Evolutionary conservation across 2,113 vertebrate species (phyloP).

Genomic region (Epinephelus moara): DNA sequence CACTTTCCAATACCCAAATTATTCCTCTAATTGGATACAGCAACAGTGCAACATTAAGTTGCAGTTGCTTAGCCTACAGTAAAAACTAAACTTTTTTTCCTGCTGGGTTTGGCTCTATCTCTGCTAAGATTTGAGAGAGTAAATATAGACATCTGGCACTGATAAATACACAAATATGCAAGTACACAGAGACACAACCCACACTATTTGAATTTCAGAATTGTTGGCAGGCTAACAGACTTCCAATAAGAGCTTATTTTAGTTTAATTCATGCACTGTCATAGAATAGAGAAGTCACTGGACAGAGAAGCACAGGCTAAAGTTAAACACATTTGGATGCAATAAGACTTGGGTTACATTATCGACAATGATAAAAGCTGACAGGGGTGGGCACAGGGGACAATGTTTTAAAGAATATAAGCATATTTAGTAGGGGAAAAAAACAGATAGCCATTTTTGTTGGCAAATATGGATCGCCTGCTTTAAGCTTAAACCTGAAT

Average conservation of each 20-base stretch:
- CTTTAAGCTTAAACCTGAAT: conserved; percentile 16
- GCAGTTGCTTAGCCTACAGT: not conserved
- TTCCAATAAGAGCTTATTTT: conserved; percentile 36
- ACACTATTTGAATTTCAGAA: conserved; percentile 36
- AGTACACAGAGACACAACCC: conserved; percentile 26
- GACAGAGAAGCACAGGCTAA: conserved; percentile 4
- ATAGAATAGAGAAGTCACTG: not conserved
- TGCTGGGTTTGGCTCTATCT: conserved; percentile 40
- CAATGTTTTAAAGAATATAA: conserved; percentile 6
- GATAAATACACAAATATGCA: conserved; percentile 32
- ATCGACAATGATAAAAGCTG: not conserved
- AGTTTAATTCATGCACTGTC: conserved; percentile 33
- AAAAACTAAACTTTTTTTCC: conserved; percentile 17
- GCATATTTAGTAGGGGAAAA: not conserved
- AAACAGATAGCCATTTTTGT: not conserved
- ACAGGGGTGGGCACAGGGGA: not conserved
- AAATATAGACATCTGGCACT: conserved; percentile 62
- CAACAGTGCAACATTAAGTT: conserved; percentile 9
- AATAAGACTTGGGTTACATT: not conserved
- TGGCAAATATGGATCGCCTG: conserved; percentile 15
- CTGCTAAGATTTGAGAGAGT: conserved; percentile 53
- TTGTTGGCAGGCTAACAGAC: conserved; percentile 27
- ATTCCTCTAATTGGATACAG: conserved; percentile 12
- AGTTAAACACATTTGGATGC: conserved; percentile 3
- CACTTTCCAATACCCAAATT: not conserved